phyloP scores from a whole-genome alignment of 2,797 vertebrate species.

The Thaleichthys pacificus region DNA sequence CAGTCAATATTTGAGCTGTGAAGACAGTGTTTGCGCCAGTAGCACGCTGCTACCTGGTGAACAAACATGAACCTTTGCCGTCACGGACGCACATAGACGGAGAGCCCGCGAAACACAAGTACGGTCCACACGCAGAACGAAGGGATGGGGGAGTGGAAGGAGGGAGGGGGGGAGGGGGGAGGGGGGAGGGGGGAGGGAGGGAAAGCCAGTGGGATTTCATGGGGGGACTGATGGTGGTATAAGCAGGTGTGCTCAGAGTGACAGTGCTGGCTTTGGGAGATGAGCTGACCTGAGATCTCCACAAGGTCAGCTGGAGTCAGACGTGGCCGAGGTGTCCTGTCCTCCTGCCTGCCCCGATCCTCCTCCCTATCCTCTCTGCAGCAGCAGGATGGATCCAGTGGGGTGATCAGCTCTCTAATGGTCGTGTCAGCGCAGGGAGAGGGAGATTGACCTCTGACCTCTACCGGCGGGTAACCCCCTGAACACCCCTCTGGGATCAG shows the following conservation, averaged over 20 bases:
- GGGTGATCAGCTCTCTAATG: conserved; percentile 58
- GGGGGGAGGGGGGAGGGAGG: background rate
- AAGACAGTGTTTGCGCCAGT: conserved; percentile 36
- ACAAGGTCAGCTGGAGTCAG: too few species aligned
- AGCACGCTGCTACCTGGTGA: conserved; percentile 44
- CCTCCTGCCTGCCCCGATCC: background rate
- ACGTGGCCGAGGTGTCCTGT: too few species aligned
- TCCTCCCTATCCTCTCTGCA: conserved; percentile 1
- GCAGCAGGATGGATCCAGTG: conserved; percentile 58
- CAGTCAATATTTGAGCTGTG: conserved; percentile 58
- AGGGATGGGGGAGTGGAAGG: background rate
- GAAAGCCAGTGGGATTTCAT: background rate
- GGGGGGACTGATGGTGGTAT: background rate
- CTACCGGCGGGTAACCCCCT: conserved; percentile 62
- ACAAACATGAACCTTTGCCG: conserved; percentile 37
- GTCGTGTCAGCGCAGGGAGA: conserved; percentile 65
- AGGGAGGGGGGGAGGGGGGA: background rate
- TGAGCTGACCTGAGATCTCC: too few species aligned
- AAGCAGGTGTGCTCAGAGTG: background rate
- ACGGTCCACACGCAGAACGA: conserved; percentile 11
- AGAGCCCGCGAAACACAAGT: conserved; percentile 16
- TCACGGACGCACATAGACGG: conserved; percentile 10
- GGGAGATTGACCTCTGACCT: conserved; percentile 67
- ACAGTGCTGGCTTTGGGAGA: background rate
- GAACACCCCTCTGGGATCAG: conserved; percentile 53